phyloP scores from a whole-genome alignment of 1,140 invertebrate genomes.

The Paraescarpia echinospica region DNA sequence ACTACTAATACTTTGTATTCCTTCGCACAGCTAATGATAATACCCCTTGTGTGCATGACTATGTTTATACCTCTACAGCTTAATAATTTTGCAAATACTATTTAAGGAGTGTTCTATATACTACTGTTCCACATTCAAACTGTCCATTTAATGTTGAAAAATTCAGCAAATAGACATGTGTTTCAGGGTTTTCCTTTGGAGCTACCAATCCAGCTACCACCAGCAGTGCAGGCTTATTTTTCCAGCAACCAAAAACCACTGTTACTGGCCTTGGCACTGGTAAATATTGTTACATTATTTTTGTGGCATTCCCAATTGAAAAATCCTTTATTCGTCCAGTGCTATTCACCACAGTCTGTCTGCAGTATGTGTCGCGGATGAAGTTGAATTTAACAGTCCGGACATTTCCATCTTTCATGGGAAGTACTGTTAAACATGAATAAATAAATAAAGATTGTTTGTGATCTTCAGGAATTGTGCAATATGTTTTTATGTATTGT shows the following conservation, averaged over 20 bases:
- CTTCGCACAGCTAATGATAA: no score
- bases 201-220: background rate
- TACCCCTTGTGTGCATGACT: no score
- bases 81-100: no score
- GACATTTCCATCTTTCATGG: background rate
- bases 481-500: background rate
- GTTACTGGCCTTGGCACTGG: background rate
- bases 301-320: background rate
- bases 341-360: background rate
- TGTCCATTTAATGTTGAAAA: background rate
- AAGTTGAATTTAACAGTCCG: background rate
- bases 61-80: no score
- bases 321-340: no score
- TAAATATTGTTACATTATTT: background rate
- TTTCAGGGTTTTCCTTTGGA: background rate
- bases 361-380: background rate
- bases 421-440: background rate
- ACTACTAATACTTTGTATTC: no score
- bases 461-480: no score
- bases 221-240: background rate
- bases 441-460: no score
- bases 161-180: background rate
- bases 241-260: background rate
- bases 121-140: background rate
- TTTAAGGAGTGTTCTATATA: no score